Conservation (phyloP, 2,888 invertebrate species). For the Girardia tigrina region DNA sequence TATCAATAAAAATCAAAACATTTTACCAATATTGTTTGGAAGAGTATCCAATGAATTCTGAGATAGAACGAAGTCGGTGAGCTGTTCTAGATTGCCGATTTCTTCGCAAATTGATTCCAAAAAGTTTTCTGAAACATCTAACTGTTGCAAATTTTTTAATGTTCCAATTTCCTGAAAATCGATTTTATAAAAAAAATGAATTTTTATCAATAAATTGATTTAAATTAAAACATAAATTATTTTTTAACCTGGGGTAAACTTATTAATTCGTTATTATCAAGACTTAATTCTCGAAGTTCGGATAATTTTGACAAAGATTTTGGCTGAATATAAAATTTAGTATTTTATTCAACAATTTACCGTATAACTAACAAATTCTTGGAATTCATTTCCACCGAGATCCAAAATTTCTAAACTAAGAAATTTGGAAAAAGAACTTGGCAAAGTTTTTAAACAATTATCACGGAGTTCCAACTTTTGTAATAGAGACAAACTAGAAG, state of each 20-base stretch:
- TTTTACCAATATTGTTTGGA: slow-evolving; percentile 75
- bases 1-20: no score
- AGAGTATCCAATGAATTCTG: slow-evolving; percentile 83
- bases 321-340: not conserved
- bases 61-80: slow-evolving; percentile 87
- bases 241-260: slow-evolving; percentile 63
- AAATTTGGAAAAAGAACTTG: slow-evolving; percentile 74
- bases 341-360: no score
- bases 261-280: slow-evolving; percentile 88
- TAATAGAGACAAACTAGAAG: slow-evolving; percentile 34
- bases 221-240: no score
- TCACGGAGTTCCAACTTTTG: slow-evolving; percentile 71
- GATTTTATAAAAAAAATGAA: slow-evolving; percentile 32
- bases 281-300: slow-evolving; percentile 65
- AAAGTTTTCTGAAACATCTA: slow-evolving; percentile 89
- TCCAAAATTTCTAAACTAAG: slow-evolving; percentile 78
- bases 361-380: slow-evolving; percentile 70
- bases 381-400: slow-evolving; percentile 93
- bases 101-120: slow-evolving; percentile 84
- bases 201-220: no score
- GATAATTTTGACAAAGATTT: not conserved
- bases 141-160: slow-evolving; percentile 70
- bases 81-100: slow-evolving; percentile 71
- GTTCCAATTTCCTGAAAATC: slow-evolving; percentile 65
- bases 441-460: slow-evolving; percentile 81